Evolutionary conservation across 2,113 vertebrate genomes (phyloP).

Genomic region (Petrocephalus microphthalmus): DNA sequence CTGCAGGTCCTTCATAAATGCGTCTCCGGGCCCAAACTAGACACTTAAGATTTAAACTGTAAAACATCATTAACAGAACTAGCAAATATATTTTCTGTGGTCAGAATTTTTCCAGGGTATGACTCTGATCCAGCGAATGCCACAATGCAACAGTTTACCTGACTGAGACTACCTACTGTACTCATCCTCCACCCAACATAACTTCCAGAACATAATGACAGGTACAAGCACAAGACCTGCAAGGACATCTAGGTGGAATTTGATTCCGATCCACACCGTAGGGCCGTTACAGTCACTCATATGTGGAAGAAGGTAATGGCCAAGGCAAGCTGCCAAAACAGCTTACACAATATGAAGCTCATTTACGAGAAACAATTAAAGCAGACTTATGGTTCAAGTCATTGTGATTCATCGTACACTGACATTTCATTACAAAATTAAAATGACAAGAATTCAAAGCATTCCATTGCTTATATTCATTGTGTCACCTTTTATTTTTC

Average conservation of each 20-base stretch:
- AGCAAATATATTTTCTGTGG: slow-evolving; percentile 13
- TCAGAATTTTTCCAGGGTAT: background rate
- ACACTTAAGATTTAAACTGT: background rate
- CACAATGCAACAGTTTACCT: background rate
- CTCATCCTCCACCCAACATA: background rate
- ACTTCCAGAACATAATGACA: background rate
- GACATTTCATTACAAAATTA: background rate
- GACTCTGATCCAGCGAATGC: background rate
- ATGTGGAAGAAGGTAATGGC: background rate
- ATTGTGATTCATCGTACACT: background rate
- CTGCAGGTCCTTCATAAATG: background rate
- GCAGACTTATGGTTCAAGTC: background rate
- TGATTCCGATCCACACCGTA: background rate
- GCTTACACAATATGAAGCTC: background rate
- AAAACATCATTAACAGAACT: background rate
- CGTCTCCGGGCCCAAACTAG: background rate
- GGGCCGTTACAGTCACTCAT: background rate
- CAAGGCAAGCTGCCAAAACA: background rate
- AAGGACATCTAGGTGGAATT: background rate
- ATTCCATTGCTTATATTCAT: background rate
- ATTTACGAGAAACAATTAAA: background rate
- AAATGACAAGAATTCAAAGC: background rate
- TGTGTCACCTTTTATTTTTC: background rate
- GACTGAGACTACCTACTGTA: background rate
- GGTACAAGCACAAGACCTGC: background rate